Base-by-base conservation (phyloP, 2,113 vertebrate species). In the Mungos mungo region DNA sequence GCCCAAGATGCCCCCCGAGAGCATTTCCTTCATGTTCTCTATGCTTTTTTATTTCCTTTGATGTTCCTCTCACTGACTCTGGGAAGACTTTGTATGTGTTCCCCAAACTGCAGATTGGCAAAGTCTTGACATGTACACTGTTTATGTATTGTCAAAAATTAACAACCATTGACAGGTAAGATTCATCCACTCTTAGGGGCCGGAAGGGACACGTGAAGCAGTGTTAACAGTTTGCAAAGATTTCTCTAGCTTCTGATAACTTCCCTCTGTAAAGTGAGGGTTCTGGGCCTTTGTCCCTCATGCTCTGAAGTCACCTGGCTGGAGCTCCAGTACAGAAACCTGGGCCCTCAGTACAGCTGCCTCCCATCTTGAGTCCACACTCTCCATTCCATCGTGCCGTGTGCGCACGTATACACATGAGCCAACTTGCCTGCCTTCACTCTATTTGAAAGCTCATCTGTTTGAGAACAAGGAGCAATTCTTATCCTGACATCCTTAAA, bases 191-290 rank as follows among this genome's bases (percentile, higher is more conserved):
- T 93, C 19, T 66, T 65, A 38, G 38, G 50, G 76, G 33, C 57
- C 88, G 63, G 45, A 97, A 94, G 21, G 76, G 35, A 85, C 27
- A 10, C 33, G 1, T 45, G 33, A 95, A 71, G 79, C 54, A 68
- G 84, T 93, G 76, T 80, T 47, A 16, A 38, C 80, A 27, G 41
- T 80, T 96, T 97, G 76, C 27, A 89, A 96, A 79, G 81, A 87
- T 77, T 96, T 82, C 82, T 76, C 60, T 81, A 77, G 16, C 71
- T 90, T 47, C 18, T 65, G 65, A 94, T n/a, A 97, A 63, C 41
- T 72, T 72, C 54, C 1, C 35, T 13, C 25, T n/a, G 7, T 41
- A 85, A 63, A 92, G 57, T 27, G 33, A 94, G 15, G 5, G n/a
- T 54, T 72, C 35, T 13, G 65, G 68, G n/a, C 27, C 80, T 95